These are phyloP conservation scores for Drosophila chauvacae DNA, from an alignment of 1,140 invertebrate species.

Conservation along the genomic window DNA sequence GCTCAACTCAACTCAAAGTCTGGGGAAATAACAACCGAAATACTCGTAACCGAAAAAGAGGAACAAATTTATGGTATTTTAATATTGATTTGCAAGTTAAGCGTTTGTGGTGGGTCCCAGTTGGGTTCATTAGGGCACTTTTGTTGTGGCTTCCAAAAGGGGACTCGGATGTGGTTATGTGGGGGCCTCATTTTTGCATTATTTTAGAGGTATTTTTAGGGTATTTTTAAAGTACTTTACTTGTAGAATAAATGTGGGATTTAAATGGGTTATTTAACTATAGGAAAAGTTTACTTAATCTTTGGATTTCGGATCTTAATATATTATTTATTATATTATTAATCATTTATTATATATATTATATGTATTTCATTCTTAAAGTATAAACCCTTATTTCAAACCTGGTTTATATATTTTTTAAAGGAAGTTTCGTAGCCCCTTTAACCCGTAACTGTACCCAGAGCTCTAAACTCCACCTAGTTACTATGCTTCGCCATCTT, in stretches of 20 bases:
- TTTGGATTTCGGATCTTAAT: too few species aligned
- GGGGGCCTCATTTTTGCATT: neutral
- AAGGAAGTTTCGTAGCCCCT: too few species aligned
- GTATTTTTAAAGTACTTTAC: neutral
- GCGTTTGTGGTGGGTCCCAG: constrained; percentile 24
- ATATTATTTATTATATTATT: too few species aligned
- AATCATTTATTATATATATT: too few species aligned
- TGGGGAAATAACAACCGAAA: constrained; percentile 40
- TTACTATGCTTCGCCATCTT: neutral
- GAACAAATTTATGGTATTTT: constrained; percentile 52
- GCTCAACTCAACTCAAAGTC: constrained; percentile 11
- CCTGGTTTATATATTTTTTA: too few species aligned
- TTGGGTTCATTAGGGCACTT: constrained; percentile 36
- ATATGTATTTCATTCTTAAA: too few species aligned
- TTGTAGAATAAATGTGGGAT: neutral
- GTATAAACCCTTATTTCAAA: too few species aligned
- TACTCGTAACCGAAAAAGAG: constrained; percentile 15
- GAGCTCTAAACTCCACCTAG: too few species aligned
- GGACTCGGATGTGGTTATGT: constrained; percentile 19
- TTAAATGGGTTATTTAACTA: neutral
- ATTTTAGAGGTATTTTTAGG: neutral
- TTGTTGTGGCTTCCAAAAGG: constrained; percentile 13
- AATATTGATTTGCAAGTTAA: constrained; percentile 56
- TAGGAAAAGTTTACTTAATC: too few species aligned
- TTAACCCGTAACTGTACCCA: neutral